phyloP scores from a whole-genome alignment of 2,797 vertebrate genomes.

The Phrynocephalus vlangalii region DNA sequence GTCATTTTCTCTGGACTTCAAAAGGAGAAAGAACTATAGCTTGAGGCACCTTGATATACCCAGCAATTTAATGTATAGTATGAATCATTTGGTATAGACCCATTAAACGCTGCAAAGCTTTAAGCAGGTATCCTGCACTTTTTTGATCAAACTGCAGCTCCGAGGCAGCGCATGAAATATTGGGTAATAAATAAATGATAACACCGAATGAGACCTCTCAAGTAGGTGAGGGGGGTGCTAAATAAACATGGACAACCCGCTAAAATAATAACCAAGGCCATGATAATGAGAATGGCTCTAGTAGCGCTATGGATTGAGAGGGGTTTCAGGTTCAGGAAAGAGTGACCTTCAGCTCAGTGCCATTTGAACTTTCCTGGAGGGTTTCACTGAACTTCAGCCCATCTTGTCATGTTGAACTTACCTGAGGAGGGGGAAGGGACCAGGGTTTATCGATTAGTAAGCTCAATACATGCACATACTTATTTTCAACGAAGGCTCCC shows the following conservation, averaged over 20 bases:
- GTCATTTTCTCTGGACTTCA: slow-evolving; percentile 38
- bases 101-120: slow-evolving; percentile 54
- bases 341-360: background rate
- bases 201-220: slow-evolving; percentile 38
- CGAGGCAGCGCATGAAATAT: slow-evolving; percentile 35
- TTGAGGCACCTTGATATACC: background rate
- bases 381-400: background rate
- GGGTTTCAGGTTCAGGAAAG: background rate
- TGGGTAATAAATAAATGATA: slow-evolving; percentile 50
- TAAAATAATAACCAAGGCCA: background rate
- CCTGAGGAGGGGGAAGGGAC: background rate
- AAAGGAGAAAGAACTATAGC: slow-evolving; percentile 28
- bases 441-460: background rate
- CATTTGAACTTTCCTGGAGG: background rate
- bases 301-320: background rate
- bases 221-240: slow-evolving; percentile 31
- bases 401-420: background rate
- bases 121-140: slow-evolving; percentile 49
- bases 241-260: slow-evolving; percentile 11
- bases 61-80: slow-evolving; percentile 49
- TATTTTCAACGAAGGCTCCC: too few species aligned
- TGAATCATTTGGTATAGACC: slow-evolving; percentile 56
- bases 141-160: slow-evolving; percentile 62
- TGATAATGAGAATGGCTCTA: background rate
- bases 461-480: too few species aligned